Conservation (phyloP, 1,140 invertebrate species). For the Alviniconcha marisindica region DNA sequence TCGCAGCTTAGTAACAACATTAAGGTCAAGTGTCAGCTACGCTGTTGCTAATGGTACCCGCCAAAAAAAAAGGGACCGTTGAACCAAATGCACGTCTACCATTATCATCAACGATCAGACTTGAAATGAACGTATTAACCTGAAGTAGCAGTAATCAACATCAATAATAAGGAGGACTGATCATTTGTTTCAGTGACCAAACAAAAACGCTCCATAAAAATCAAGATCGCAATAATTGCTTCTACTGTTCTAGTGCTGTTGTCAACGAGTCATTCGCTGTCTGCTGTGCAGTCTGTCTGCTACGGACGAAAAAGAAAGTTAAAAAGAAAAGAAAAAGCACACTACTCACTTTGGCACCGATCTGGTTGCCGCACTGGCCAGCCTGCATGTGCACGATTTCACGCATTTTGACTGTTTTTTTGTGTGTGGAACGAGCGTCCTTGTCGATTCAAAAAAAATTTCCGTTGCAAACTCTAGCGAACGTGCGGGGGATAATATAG, state of each 20-base stretch:
- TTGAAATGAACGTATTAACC: too few relatives aligned
- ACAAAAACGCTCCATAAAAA: not conserved
- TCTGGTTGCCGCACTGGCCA: conserved; percentile 43
- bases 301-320: not conserved
- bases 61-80: too few relatives aligned
- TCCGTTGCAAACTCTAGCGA: not conserved
- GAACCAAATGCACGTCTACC: too few relatives aligned
- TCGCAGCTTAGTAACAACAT: too few relatives aligned
- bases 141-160: too few relatives aligned
- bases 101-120: too few relatives aligned
- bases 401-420: conserved; percentile 35
- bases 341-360: conserved; percentile 38
- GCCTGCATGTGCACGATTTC: conserved; percentile 41
- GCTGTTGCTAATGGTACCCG: too few relatives aligned
- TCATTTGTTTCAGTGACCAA: not conserved
- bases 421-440: conserved; percentile 32
- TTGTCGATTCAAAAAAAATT: not conserved
- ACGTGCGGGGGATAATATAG: not conserved
- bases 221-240: not conserved
- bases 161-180: too few relatives aligned
- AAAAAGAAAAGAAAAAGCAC: not conserved
- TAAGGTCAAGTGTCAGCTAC: too few relatives aligned
- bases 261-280: too few relatives aligned
- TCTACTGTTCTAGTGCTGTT: too few relatives aligned
- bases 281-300: not conserved